Evolutionary conservation across 1,140 invertebrate genomes (phyloP), one percentile per base, ranked within the genome.

Genomic region (Probaryconus sp.): DNA sequence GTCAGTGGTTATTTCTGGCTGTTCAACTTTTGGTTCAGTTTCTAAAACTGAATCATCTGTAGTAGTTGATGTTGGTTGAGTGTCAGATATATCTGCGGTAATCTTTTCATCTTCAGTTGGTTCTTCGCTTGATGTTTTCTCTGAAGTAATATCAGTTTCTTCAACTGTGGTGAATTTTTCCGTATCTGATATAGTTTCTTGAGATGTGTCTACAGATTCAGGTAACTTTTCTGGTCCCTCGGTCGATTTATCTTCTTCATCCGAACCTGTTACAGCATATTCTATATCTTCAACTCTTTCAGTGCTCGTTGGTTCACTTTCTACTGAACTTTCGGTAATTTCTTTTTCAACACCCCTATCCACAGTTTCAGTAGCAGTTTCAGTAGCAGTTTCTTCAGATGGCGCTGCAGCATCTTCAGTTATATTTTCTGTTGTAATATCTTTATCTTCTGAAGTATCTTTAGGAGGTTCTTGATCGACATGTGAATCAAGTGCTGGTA

Each of bases 261-360:
- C 61, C 3, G 11, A 7, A 17, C 9, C 42, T 11, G 6, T 17
- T 21, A 21, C 3, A 55, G 16, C 45, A 35, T 33, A 6, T 40
- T 67, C 50, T 26, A 13, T 42, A 31, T 65, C 16, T 10, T 10
- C 13, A n/a, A 16, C 0, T 24, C 37, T 17, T 55, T 50, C 51
- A 7, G 53, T 51, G 1, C 37, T 26, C 17, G 31, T 10, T 47
- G 31, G n/a, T 53, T 70, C 63, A 24, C 30, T 24, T 10, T 42
- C 38, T 1, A 30, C 2, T 10, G 71, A 48, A 74, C 51, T 16
- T 51, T 77, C 77, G 1, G 78, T 79, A 31, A 64, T 30, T 31
- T 21, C 47, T 26, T 53, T 47, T 45, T 76, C 30, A 70, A 43
- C 58, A 16, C 11, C 16, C 30, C 58, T 45, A 5, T 56, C 20